Conservation (phyloP, 2,113 vertebrate genomes). For the Hydrochoerus hydrochaeris region DNA sequence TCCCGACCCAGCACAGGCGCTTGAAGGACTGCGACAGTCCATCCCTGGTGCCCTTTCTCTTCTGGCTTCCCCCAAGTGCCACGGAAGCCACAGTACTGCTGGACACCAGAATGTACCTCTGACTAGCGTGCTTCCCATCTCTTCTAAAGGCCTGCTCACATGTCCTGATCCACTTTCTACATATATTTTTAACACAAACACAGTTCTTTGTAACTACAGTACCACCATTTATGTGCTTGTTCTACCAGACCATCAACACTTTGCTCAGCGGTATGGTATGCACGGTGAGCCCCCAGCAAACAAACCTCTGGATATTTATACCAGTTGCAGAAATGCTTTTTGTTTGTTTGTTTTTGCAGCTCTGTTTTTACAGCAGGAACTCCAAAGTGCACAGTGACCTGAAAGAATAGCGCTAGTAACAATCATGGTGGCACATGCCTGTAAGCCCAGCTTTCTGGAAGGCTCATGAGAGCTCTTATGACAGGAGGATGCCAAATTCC, state of each 20-base stretch:
- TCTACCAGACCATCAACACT: not conserved
- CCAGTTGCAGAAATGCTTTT: not conserved
- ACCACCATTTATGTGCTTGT: not conserved
- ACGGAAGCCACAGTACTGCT: too few species aligned
- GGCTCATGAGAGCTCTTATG: too few species aligned
- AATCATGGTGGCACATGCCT: not conserved
- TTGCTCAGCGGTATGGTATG: not conserved
- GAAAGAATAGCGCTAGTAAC: not conserved
- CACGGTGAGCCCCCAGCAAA: not conserved
- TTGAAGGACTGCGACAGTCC: fast-evolving
- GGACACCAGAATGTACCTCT: not conserved
- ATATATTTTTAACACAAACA: not conserved
- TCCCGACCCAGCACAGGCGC: not conserved
- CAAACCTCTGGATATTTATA: not conserved
- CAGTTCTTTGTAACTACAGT: not conserved
- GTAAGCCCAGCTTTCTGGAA: not conserved
- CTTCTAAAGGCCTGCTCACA: not conserved
- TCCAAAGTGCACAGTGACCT: not conserved
- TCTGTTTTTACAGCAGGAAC: not conserved
- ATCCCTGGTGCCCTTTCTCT: not conserved
- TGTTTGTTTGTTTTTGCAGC: too few species aligned
- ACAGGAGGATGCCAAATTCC: not conserved
- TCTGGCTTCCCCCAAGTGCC: not conserved
- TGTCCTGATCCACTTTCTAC: not conserved
- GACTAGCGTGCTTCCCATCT: not conserved